Evolutionary conservation across 2,797 vertebrate genomes (phyloP), one percentile per base, ranked within the genome.

Genomic region (Xiphophorus birchmanni): DNA sequence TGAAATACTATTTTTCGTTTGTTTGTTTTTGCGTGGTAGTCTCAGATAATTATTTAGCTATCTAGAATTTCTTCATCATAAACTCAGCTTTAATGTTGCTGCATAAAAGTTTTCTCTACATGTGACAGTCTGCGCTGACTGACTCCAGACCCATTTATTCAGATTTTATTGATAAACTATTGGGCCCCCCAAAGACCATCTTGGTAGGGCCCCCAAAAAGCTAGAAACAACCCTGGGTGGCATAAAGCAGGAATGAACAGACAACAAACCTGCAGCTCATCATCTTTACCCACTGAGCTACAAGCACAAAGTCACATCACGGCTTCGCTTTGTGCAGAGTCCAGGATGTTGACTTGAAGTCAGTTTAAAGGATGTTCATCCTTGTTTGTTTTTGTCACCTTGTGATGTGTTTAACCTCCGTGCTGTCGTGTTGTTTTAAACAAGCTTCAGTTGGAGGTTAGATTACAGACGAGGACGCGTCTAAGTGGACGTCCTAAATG

Each of bases 331-430:
- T 45, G 37, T 73, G 84, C 75, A 82, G 84, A 50, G 44, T 93
- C 91, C 95, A 95, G 95, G 94, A 96, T 95, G 90, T 93, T 93
- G 91, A 93, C 94, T 93, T 42, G 56, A 87, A 89, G 86, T 81
- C 74, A 83, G 77, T 91, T 89, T 88, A 92, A 94, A 94, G 94
- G 95, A 96, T 95, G 92, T 94, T 94, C 91, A 95, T 96, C 94
- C 95, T 95, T 94, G 91, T 95, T 89, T 93, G 85, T 93, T 87
- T 80, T 86, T 84, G 67, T 83, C 75, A 79, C 80, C 74, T 84
- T 79, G 76, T 73, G n/a, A n/a, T 77, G 73, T 84, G 86, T 91
- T 54, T 76, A 73, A 76, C 79, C 80, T 2, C 88, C 85, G 77
- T 78, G 60, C 78, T 13, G 54, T 81, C 52, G 29, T 72, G 21